Evolutionary conservation across 2,113 vertebrate species (phyloP).

Genomic region (Hypomesus transpacificus): DNA sequence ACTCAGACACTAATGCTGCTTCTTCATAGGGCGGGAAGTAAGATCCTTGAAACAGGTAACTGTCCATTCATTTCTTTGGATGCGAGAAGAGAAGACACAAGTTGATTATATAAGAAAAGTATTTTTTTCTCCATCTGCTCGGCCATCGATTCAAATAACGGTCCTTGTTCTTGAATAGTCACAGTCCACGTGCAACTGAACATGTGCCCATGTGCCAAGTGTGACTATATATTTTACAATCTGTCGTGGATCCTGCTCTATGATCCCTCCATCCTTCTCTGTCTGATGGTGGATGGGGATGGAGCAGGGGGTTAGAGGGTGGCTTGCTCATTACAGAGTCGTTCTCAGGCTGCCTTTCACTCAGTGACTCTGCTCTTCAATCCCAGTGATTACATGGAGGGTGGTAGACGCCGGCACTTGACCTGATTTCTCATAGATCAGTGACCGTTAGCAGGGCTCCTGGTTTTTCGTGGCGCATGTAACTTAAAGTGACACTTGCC

Average conservation of each 20-base stretch:
- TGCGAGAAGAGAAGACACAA: conserved; percentile 9
- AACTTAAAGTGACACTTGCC: conserved; percentile 97
- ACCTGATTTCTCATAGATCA: conserved; percentile 95
- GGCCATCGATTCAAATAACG: background rate
- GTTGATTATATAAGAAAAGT: conserved; percentile 6
- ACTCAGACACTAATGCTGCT: conserved; percentile 47
- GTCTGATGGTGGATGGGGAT: background rate
- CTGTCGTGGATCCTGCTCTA: no score
- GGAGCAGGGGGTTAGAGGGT: conserved; percentile 23
- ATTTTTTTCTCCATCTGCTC: background rate
- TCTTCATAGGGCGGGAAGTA: conserved; percentile 12
- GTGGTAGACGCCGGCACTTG: conserved; percentile 71
- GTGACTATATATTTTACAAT: no score
- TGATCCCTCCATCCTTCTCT: conserved; percentile 1
- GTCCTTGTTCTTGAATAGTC: background rate
- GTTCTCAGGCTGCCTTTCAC: conserved; percentile 52
- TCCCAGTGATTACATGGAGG: conserved; percentile 62
- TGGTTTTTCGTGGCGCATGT: conserved; percentile 82
- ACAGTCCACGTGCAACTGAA: background rate
- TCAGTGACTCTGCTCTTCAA: conserved; percentile 52
- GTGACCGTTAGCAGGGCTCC: conserved; percentile 85
- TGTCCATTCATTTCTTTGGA: conserved; percentile 28
- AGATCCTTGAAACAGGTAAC: conserved; percentile 15
- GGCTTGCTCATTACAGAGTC: conserved; percentile 57
- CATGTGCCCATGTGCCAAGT: no score